These are phyloP conservation scores for Antechinus stuartii DNA, from an alignment of 2,113 vertebrate genomes.

Conservation along the genomic window DNA sequence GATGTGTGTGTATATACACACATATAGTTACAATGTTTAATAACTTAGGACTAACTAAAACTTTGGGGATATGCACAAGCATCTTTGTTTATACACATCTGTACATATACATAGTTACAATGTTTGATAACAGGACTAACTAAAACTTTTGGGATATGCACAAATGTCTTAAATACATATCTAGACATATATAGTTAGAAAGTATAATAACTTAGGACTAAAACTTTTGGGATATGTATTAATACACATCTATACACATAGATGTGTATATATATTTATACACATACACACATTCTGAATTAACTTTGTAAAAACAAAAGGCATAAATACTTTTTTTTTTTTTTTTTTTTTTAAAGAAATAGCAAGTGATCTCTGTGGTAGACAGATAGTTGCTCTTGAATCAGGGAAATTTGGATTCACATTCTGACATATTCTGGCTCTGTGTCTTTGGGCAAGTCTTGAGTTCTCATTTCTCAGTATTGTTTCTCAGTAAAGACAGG, in stretches of 20 bases:
- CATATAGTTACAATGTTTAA: no score
- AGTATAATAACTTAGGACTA: neutral
- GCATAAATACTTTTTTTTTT: neutral
- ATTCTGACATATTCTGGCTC: neutral
- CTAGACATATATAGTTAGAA: neutral
- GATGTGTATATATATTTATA: no score
- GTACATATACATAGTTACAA: no score
- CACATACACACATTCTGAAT: neutral
- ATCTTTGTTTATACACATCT: no score
- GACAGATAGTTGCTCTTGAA: neutral
- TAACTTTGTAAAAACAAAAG: neutral
- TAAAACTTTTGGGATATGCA: no score
- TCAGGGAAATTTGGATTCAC: neutral
- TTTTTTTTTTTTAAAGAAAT: neutral
- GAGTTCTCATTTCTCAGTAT: neutral
- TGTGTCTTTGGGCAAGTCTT: neutral
- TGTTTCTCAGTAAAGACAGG: neutral
- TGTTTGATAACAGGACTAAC: no score
- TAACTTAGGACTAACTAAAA: no score
- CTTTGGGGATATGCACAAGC: no score
- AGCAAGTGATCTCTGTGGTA: neutral
- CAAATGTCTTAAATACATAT: no score
- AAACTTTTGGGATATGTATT: neutral
- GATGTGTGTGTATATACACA: neutral
- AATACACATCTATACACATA: neutral